Base-by-base conservation (phyloP, 2,888 invertebrate species). In the Lithophane leautieri region DNA sequence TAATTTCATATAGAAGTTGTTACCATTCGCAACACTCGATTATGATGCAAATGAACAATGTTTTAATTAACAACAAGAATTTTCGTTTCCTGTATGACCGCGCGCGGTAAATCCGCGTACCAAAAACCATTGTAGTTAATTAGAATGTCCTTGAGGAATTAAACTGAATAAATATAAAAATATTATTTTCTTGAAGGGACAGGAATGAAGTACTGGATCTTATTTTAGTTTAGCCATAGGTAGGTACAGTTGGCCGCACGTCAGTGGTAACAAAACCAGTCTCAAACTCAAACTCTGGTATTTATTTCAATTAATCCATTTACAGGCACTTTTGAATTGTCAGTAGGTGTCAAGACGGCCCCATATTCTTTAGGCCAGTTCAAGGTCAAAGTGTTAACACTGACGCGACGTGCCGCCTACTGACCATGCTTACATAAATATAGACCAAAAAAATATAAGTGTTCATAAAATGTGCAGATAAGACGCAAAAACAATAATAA, bases 381-480 rank as follows among this genome's bases (percentile, higher is more conserved):
- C 19, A 19, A 50, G 19, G 47, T 47, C 47, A 47, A 42, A 9
- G 16, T 47, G 19, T 22, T 50, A 50, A 19, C 19, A 50, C 50
- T 22, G 50, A 9, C 2, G 9, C 8, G 50, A 9, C 2, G 9
- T 3, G 22, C 22, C 50, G 50, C 50, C 50, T 50, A 9, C 50
- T 3, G 22, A 9, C 50, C 22, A 50, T 0, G 19, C 25, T 52
- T n/a, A 54, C 19, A 19, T 42, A 22, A 19, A 54, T 11, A 52
- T 7, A 50, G 14, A 47, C 2, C 22, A 14, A 47, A 14, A 28
- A 66, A 22, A 66, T 16, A 34, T 9, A 50, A 34, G 34, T 22
- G 22, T 34, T 52, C n/a, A 52, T 34, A n/a, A 58, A 74, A 16
- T 42, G 50, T 22, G 54, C 47, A 63, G 6, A 67, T n/a, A 67